Conservation (phyloP, 2,797 vertebrate species). For the Thaleichthys pacificus region DNA sequence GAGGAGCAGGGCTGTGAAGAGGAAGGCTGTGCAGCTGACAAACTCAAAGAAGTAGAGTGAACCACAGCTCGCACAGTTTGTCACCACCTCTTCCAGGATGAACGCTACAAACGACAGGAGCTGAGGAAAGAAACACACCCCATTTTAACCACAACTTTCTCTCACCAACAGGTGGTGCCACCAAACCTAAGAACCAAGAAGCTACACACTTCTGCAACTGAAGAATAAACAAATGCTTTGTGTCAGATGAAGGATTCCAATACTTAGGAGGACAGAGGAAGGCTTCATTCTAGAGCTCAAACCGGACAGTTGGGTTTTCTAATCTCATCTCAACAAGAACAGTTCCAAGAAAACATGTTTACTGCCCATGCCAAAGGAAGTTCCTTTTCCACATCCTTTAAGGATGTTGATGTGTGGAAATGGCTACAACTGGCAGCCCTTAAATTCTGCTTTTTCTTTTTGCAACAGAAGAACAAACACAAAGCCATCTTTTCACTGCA, state of each 20-base stretch:
- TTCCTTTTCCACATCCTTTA: no score
- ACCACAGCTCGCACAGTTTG: conserved; percentile 67
- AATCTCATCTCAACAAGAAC: no score
- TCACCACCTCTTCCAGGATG: conserved; percentile 84
- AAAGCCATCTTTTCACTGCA: no score
- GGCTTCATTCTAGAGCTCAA: no score
- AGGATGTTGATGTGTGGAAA: no score
- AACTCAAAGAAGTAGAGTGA: conserved; percentile 93
- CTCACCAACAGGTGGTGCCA: not conserved
- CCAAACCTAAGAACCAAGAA: not conserved
- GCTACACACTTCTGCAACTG: no score
- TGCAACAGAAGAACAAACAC: no score
- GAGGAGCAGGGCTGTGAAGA: conserved; percentile 82
- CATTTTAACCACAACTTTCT: not conserved
- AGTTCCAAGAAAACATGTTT: no score
- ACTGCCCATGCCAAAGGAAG: no score
- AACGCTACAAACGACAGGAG: conserved; percentile 84
- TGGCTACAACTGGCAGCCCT: no score
- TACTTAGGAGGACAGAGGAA: not conserved
- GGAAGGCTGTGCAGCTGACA: conserved; percentile 84
- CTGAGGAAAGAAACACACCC: conserved; percentile 58
- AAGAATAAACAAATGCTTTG: not conserved
- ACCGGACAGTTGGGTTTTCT: no score
- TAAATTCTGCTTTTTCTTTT: no score
- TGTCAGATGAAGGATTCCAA: not conserved